phyloP scores from a whole-genome alignment of 2,113 vertebrate species.

The Tenebrosternarchus preto region DNA sequence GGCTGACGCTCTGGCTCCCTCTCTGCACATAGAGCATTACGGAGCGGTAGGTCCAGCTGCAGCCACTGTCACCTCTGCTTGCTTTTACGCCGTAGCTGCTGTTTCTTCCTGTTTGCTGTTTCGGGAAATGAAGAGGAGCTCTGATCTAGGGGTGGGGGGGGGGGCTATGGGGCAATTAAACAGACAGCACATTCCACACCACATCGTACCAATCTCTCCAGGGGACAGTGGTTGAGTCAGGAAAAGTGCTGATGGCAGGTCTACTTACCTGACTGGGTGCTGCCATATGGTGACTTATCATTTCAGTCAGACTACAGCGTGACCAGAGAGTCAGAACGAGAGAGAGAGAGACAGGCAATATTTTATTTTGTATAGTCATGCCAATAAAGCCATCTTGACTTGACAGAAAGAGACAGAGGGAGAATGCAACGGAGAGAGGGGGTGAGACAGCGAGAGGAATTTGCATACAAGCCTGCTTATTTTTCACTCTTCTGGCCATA shows the following conservation, averaged over 20 bases:
- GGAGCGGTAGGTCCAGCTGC: constrained; percentile 11
- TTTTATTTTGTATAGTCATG: too few species aligned
- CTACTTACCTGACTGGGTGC: neutral
- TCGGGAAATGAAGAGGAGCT: constrained; percentile 58
- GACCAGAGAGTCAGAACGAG: neutral
- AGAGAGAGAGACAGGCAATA: neutral
- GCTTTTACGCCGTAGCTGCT: constrained; percentile 49
- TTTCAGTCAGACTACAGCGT: neutral
- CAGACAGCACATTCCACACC: constrained; percentile 53
- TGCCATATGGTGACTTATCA: neutral
- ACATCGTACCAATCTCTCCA: constrained; percentile 62
- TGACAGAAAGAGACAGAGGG: neutral
- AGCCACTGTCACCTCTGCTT: constrained; percentile 32
- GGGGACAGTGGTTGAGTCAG: constrained; percentile 51
- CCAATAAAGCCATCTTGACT: too few species aligned
- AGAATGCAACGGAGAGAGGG: neutral
- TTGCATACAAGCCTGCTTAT: neutral
- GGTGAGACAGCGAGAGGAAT: neutral
- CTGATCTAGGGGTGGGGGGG: constrained; percentile 26
- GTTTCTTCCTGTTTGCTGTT: constrained; percentile 43
- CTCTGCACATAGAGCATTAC: constrained; percentile 1
- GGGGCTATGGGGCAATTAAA: constrained; percentile 31
- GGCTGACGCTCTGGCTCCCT: neutral
- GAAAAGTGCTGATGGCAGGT: constrained; percentile 2
- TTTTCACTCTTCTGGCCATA: constrained; percentile 22